phyloP scores from a whole-genome alignment of 2,797 vertebrate species.

The Zenarchopterus dispar region DNA sequence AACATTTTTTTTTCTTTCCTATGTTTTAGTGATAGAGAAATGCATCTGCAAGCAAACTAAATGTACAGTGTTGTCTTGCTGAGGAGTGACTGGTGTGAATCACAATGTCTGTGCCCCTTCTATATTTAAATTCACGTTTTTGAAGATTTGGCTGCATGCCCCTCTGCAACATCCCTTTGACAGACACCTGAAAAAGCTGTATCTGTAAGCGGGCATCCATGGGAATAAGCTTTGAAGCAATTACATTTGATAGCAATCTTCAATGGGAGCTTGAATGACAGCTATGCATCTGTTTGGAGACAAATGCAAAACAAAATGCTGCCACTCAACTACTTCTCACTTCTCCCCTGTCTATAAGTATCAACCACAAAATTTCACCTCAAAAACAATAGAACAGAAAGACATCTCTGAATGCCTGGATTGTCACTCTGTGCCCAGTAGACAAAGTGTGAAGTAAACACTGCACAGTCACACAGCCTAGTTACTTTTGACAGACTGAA shows the following conservation, averaged over 20 bases:
- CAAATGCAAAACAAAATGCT: slow-evolving; percentile 83
- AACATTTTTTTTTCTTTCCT: too few relatives aligned
- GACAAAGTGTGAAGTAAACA: slow-evolving; percentile 57
- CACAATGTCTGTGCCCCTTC: slow-evolving; percentile 68
- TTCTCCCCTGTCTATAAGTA: slow-evolving; percentile 67
- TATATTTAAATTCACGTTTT: slow-evolving; percentile 81
- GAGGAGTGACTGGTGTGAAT: slow-evolving; percentile 69
- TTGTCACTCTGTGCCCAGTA: slow-evolving; percentile 59
- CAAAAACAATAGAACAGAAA: slow-evolving; percentile 64
- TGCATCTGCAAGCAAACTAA: slow-evolving; percentile 38
- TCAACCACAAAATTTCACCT: slow-evolving; percentile 65
- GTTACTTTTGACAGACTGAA: slow-evolving; percentile 52
- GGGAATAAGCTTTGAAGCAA: slow-evolving; percentile 85
- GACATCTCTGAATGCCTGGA: slow-evolving; percentile 38
- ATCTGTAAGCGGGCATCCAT: slow-evolving; percentile 80
- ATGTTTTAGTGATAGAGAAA: slow-evolving; percentile 38
- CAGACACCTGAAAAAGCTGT: slow-evolving; percentile 83
- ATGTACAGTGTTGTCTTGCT: slow-evolving; percentile 51
- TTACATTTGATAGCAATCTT: slow-evolving; percentile 84
- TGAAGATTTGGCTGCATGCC: slow-evolving; percentile 71
- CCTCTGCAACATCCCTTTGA: slow-evolving; percentile 75
- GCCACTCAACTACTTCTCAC: slow-evolving; percentile 78
- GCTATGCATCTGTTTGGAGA: slow-evolving; percentile 85
- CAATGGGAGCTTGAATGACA: slow-evolving; percentile 86
- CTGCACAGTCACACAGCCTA: slow-evolving; percentile 30